Evolutionary conservation across 2,888 invertebrate species (phyloP).

Genomic region (Boloria euphrosyne): DNA sequence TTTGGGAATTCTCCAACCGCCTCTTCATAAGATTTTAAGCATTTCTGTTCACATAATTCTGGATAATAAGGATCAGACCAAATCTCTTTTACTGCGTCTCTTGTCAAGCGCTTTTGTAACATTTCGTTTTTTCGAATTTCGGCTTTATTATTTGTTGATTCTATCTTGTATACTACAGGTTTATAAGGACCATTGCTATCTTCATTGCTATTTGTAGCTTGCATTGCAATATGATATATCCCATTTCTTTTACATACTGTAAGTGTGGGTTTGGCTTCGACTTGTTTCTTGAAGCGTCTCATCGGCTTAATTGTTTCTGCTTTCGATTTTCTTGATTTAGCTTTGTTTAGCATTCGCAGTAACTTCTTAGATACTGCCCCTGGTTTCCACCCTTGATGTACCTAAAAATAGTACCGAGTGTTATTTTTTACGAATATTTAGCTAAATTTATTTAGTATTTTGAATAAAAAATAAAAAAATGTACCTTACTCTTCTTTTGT

Average conservation of each 20-base stretch:
- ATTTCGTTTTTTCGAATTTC: slow-evolving; percentile 52
- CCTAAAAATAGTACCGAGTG: slow-evolving; percentile 46
- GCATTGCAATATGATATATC: slow-evolving; percentile 65
- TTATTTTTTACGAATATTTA: background rate
- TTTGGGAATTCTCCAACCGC: slow-evolving; percentile 49
- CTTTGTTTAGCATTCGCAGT: slow-evolving; percentile 57
- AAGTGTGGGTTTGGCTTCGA: slow-evolving; percentile 61
- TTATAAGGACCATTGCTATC: slow-evolving; percentile 45
- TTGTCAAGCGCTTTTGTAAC: slow-evolving; percentile 49
- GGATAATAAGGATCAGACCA: slow-evolving; percentile 58
- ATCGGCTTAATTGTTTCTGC: slow-evolving; percentile 44
- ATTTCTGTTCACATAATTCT: slow-evolving; percentile 58
- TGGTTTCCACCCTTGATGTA: slow-evolving; percentile 66
- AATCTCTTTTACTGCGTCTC: slow-evolving; percentile 50
- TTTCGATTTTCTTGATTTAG: slow-evolving; percentile 48
- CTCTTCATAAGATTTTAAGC: slow-evolving; percentile 57
- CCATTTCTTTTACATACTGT: slow-evolving; percentile 62
- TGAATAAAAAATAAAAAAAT: background rate
- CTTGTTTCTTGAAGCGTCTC: slow-evolving; percentile 55
- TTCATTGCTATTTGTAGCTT: slow-evolving; percentile 48
- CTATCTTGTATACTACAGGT: slow-evolving; percentile 64
- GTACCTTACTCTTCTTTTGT: background rate
- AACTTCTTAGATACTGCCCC: slow-evolving; percentile 69
- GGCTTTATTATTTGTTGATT: slow-evolving; percentile 53
- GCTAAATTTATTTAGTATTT: too few relatives aligned